Base-by-base conservation (phyloP, 2,797 vertebrate genomes). In the Spinus olivaceus region DNA sequence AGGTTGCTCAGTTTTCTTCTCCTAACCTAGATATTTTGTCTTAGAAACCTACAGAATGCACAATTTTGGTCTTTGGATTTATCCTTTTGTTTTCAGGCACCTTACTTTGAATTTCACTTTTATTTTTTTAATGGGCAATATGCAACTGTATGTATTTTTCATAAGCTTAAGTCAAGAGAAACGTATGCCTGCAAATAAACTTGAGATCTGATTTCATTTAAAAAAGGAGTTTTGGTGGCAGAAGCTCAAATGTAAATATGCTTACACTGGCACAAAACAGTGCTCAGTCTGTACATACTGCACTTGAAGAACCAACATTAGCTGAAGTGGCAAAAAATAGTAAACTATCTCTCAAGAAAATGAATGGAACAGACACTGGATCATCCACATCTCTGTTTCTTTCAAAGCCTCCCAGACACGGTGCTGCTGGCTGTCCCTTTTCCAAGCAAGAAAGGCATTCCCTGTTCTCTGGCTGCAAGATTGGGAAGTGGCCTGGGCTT, bases 101-200 rank as follows among this genome's bases (percentile, higher is more conserved):
- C 47, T 86, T 78, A 69, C 41, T 87, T 71, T 0, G 0, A 92
- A 60, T 56, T 61, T 73, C 22, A 25, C 9, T 53, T 37, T 59
- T 42, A 11, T 37, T 33, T 81, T 95, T 81, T 88, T 60, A 69
- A 66, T 1, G 4, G 50, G 85, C 41, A 88, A 86, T 80, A 87
- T n/a, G 60, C 67, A 93, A 89, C n/a, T 72, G 25, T 76, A 74
- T 66, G 47, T 51, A 56, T 63, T 85, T 94, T 88, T 93, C 74
- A 88, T 51, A 64, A 78, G 8, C 25, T 74, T 76, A 72, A 46
- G 76, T 88, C 92, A 95, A 93, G 50, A 90, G 46, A 95, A 94
- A 92, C 50, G 72, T 74, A 50, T 1, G 69, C 12, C 32, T 56
- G 59, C 5, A 14, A 32, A 88, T 86, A 72, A 95, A 92, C 42